These are phyloP conservation scores for Cynocephalus volans DNA, from an alignment of 2,113 vertebrate genomes.

Conservation along the genomic window DNA sequence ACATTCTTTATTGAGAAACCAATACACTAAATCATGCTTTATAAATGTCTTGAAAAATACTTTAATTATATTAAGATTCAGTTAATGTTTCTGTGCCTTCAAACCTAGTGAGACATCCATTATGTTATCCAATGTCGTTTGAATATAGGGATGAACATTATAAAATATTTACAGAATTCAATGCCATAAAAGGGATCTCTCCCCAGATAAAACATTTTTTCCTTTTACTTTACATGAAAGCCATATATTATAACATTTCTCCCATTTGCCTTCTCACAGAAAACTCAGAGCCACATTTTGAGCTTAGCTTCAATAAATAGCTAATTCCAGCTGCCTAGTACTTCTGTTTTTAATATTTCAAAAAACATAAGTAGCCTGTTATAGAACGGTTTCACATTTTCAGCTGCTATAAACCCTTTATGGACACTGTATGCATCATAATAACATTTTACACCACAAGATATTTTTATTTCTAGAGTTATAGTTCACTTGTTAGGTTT, in stretches of 20 bases:
- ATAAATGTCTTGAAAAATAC: constrained; percentile 14
- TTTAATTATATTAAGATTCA: constrained; percentile 31
- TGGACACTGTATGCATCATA: not conserved
- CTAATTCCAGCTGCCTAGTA: not conserved
- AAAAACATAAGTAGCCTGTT: not conserved
- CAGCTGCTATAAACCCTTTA: not conserved
- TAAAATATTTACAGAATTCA: constrained; percentile 59
- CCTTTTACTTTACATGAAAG: constrained; percentile 26
- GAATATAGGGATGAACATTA: not conserved
- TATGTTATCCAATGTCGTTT: not conserved
- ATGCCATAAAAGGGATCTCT: not conserved
- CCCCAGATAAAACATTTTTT: constrained; percentile 40
- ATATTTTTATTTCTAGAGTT: constrained; percentile 34
- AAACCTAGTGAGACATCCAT: not conserved
- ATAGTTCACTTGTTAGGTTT: not conserved
- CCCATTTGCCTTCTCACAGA: not conserved
- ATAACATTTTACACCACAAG: constrained; percentile 24
- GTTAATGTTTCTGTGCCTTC: constrained; percentile 53
- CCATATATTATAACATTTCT: not conserved
- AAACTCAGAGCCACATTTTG: constrained; percentile 41
- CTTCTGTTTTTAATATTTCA: constrained; percentile 65
- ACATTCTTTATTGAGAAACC: constrained; percentile 64
- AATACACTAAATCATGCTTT: not conserved
- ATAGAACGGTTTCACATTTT: not conserved
- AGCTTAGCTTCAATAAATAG: constrained; percentile 35